Base-by-base conservation (phyloP, 1,140 invertebrate species). In the Cardiocondyla obscurior region DNA sequence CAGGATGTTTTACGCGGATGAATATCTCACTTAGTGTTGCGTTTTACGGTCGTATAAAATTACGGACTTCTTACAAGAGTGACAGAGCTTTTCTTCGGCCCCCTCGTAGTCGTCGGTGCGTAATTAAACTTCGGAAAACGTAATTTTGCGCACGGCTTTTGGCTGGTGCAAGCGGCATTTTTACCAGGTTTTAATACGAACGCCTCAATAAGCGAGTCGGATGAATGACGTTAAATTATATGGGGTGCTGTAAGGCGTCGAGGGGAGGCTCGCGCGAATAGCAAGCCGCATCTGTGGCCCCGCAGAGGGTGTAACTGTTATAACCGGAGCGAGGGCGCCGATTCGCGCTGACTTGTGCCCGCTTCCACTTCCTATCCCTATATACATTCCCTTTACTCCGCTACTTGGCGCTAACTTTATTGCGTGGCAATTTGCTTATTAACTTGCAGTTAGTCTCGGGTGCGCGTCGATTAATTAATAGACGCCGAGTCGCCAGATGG, bases 361-460 rank as follows among this genome's bases (percentile, higher is more conserved):
- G 36, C 58, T 55, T 55, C 16, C 72, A 30, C 83, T 69, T 84
- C 82, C 73, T 83, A 81, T 58, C 81, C 79, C 84, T 67, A 53
- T 67, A 53, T 79, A 79, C 39, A 79, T 82, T 85, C 85, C 81
- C 79, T 84, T 88, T 85, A 46, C 74, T 81, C 36, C 33, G 22
- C 58, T 69, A 84, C 86, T 85, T 87, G 82, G 88, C 90, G 85
- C 88, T 86, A 91, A 93, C 92, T 94, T 94, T 93, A 94, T 94
- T 92, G 91, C 92, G 88, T 90, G 86, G 91, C 93, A 93, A 94
- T 94, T 93, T 94, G 92, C 92, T 94, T 94, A 94, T 94, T 93
- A 93, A 94, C 91, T 93, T 88, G 91, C 91, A 93, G 91, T 93
- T 93, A 93, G 92, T 92, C 89, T 93, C 90, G 91, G 90, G 89